Evolutionary conservation across 2,113 vertebrate species (phyloP).

Genomic region (Spheniscus mendiculus): DNA sequence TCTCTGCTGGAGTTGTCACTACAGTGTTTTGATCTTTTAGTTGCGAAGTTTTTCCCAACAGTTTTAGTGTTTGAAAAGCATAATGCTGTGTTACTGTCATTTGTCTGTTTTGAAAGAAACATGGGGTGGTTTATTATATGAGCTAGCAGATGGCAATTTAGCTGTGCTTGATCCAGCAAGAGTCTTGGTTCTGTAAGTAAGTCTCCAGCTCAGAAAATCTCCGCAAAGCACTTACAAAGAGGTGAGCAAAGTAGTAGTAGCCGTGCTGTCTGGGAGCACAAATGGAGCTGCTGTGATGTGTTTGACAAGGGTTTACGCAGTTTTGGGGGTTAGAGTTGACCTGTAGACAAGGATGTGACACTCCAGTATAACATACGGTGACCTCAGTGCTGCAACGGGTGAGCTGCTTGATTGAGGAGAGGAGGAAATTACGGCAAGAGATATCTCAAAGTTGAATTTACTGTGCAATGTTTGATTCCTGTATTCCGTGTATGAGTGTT

Average conservation of each 20-base stretch:
- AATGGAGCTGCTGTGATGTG: background rate
- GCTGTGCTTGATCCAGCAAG: background rate
- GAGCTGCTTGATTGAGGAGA: background rate
- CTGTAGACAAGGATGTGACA: background rate
- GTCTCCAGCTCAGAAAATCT: background rate
- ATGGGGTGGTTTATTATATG: background rate
- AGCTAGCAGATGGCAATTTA: slow-evolving; percentile 44
- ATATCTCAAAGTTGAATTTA: background rate
- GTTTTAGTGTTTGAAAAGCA: background rate
- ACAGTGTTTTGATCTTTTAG: background rate
- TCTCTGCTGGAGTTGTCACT: background rate
- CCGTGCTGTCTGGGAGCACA: background rate
- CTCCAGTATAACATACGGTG: fast-evolving
- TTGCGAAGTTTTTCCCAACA: background rate
- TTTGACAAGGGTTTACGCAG: background rate
- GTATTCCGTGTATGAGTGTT: background rate
- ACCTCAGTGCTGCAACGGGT: background rate
- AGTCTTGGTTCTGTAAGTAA: background rate
- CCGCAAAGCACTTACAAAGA: background rate
- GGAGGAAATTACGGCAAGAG: background rate
- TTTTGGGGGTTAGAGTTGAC: background rate
- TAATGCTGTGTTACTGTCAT: slow-evolving; percentile 1
- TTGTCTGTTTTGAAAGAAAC: slow-evolving; percentile 11
- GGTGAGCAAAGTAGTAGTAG: background rate
- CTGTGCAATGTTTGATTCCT: background rate